A percentile compares a stretch with the other conserved stretches of the same genome.
Conservation (phyloP, 2,797 vertebrate genomes). For the Pipistrellus pipistrellus region DNA sequence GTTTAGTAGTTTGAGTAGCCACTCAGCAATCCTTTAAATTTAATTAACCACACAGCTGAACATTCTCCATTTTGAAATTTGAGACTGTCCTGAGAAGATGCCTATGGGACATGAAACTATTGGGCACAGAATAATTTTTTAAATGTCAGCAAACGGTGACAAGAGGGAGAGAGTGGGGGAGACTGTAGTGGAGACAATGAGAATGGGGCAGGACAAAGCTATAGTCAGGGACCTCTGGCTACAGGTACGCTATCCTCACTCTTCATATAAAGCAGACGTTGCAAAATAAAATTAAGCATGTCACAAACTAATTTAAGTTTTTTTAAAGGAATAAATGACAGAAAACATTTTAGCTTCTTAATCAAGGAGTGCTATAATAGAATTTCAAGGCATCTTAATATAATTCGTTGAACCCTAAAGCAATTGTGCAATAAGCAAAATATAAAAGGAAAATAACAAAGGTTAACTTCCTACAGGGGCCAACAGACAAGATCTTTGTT, state of each 20-base stretch:
- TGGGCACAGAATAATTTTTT: background rate
- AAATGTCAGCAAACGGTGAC: conserved; percentile 1
- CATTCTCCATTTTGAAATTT: conserved; percentile 56
- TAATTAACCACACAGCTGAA: background rate
- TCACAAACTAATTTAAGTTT: conserved; percentile 70
- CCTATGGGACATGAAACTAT: conserved; percentile 46
- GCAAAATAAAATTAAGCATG: conserved; percentile 53
- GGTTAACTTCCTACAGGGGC: conserved; percentile 74
- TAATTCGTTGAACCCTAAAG: conserved; percentile 85
- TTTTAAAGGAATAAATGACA: conserved; percentile 77
- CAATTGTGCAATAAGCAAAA: conserved; percentile 86
- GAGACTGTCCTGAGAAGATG: conserved; percentile 48
- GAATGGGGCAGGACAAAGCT: background rate
- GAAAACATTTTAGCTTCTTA: conserved; percentile 77
- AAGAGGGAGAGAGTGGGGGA: background rate
- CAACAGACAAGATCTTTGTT: conserved; percentile 83
- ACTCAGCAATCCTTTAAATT: conserved; percentile 54
- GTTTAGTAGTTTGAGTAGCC: conserved; percentile 16
- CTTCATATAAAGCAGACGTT: conserved; percentile 37
- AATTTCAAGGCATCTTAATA: conserved; percentile 87
- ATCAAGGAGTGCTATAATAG: conserved; percentile 79
- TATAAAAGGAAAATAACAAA: conserved; percentile 82
- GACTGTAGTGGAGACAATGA: background rate
- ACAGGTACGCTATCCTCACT: background rate
- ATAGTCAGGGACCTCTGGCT: background rate